These are phyloP conservation scores for Heliconius nattereri DNA, from an alignment of 1,140 invertebrate genomes.

Conservation along the genomic window DNA sequence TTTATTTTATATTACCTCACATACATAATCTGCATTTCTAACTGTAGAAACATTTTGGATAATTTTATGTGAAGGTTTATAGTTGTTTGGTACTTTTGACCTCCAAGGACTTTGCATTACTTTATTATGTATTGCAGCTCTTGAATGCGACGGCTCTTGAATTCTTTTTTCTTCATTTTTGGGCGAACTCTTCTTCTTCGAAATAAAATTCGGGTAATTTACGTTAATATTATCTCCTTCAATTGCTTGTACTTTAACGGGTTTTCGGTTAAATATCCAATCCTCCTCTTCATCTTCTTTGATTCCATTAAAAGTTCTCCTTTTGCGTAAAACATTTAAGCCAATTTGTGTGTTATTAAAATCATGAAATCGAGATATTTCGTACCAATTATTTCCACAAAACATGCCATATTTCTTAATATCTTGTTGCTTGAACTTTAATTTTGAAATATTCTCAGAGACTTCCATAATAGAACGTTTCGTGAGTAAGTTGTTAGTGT, in stretches of 20 bases:
- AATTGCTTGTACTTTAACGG: neutral
- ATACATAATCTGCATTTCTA: neutral
- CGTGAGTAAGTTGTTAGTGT: conserved; percentile 32
- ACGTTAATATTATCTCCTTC: neutral
- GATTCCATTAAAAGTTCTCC: neutral
- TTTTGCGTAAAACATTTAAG: neutral
- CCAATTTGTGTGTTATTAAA: neutral
- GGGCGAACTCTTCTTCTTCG: neutral
- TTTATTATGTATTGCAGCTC: conserved; percentile 52
- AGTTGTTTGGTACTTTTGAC: conserved; percentile 53
- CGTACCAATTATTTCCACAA: neutral
- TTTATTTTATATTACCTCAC: neutral
- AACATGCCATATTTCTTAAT: neutral
- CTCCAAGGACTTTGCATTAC: conserved; percentile 62
- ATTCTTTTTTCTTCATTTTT: neutral
- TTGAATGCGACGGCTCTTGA: conserved; percentile 5
- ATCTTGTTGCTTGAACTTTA: neutral
- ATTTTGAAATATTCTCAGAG: neutral
- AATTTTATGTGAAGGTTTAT: conserved; percentile 53
- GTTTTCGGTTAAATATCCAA: neutral
- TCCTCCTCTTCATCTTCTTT: neutral
- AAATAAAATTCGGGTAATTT: neutral
- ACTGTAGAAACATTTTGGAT: neutral
- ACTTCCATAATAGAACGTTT: neutral
- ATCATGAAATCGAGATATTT: neutral